Percentiles rank a stretch among this genome's conserved stretches.
These are phyloP conservation scores for Portunus trituberculatus DNA, from an alignment of 1,140 invertebrate species.

Conservation along the genomic window DNA sequence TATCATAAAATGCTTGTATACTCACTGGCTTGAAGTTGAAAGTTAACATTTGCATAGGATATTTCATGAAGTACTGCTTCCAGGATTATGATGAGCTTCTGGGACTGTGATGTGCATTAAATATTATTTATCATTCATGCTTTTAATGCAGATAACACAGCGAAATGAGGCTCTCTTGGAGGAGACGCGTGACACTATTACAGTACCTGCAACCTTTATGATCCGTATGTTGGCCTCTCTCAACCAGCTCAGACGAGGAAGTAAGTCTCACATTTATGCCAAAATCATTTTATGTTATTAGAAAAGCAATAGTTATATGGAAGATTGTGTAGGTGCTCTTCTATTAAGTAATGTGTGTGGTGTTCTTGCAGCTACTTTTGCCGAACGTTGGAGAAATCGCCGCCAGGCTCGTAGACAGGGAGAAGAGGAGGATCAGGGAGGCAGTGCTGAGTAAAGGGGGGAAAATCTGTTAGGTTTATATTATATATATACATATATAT, in stretches of 20 bases:
- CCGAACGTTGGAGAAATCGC: conserved; percentile 56
- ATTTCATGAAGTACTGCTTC: too few relatives aligned
- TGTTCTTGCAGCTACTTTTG: conserved; percentile 44
- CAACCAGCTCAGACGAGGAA: conserved; percentile 86
- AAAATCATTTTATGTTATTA: not conserved
- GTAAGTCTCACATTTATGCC: conserved; percentile 38
- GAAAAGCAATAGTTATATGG: not conserved
- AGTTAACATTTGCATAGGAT: too few relatives aligned
- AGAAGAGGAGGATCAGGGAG: conserved; percentile 59
- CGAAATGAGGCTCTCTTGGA: conserved; percentile 93
- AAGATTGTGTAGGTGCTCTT: too few relatives aligned
- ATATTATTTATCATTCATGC: too few relatives aligned
- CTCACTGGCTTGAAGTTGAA: not conserved
- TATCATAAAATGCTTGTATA: not conserved
- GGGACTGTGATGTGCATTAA: too few relatives aligned
- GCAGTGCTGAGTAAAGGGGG: conserved; percentile 27
- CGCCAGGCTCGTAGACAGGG: conserved; percentile 49
- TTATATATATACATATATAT: not conserved
- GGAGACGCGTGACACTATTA: conserved; percentile 93
- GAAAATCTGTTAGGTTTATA: not conserved
- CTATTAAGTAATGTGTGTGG: not conserved
- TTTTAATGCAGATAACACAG: conserved; percentile 85
- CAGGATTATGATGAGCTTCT: too few relatives aligned
- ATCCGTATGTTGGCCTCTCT: conserved; percentile 91
- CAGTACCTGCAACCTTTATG: conserved; percentile 93